Evolutionary conservation across 2,113 vertebrate species (phyloP).

Genomic region (Myotis davidii): DNA sequence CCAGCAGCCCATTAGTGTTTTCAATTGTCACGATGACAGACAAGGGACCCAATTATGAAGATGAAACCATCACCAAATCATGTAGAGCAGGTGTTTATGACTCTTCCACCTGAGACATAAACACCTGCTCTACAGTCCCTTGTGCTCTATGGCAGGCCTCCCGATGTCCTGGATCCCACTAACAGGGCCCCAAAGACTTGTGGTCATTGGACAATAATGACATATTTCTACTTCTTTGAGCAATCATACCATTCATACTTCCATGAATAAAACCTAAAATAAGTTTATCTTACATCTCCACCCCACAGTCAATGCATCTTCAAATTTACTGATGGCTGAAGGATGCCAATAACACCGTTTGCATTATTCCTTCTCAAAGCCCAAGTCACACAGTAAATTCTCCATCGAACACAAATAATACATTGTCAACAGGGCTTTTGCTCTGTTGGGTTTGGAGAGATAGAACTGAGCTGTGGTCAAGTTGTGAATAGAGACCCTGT

Average conservation of each 20-base stretch:
- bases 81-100: neutral
- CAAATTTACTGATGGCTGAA: neutral
- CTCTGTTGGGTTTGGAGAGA: neutral
- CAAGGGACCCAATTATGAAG: neutral
- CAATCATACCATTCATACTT: neutral
- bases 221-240: slow-evolving; percentile 14
- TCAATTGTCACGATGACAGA: neutral
- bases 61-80: neutral
- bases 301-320: neutral
- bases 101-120: neutral
- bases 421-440: neutral
- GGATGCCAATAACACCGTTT: neutral
- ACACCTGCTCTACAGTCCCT: neutral
- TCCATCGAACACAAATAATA: neutral
- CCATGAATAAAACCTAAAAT: slow-evolving; percentile 14
- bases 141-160: neutral
- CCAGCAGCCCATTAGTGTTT: neutral
- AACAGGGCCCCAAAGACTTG: neutral
- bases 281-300: neutral
- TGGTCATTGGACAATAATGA: neutral
- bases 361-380: neutral
- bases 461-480: neutral
- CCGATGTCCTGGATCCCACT: neutral
- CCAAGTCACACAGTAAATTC: neutral
- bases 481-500: neutral